Evolutionary conservation across 2,888 invertebrate genomes (phyloP), one percentile per base, ranked within the genome.

Genomic region (Eueremaeus valkanovi): DNA sequence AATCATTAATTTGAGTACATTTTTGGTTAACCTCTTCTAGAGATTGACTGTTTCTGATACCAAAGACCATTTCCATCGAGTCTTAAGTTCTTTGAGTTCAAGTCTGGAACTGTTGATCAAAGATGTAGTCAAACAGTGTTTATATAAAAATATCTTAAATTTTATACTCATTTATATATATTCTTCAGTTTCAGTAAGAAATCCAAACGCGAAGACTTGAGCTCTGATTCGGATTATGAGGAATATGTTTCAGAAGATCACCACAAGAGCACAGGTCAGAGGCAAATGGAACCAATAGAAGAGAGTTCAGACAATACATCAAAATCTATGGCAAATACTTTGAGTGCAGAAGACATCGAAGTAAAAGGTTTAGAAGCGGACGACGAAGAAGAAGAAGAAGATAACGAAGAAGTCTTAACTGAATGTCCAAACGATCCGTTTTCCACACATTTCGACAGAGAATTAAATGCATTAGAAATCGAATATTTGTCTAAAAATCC

Each of bases 381-480:
- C n/a, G n/a, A n/a, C 3, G 45, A 45, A 18, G 45, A 11, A 3
- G 18, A 45, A 49, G 27, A 9, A 49, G 21, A 73, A 18, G 18
- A 31, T 13, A 73, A 24, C n/a, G 40, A 61, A 36, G 61, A 73
- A 16, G 61, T 29, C 21, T 31, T 21, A 18, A 18, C 18, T 9
- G 27, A 40, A 29, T 18, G 21, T 29, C 73, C 18, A 49, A 40
- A 27, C 27, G 75, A 75, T 55, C 21, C 66, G 18, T 75, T 75
- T 70, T 5, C 24, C 21, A 29, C 24, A 16, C 75, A 75, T 58
- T 75, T 75, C 40, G 49, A 51, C 51, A 36, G 21, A 24, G 49
- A 70, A 27, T 68, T 75, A 9, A 27, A 42, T 45, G 31, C 70
- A n/a, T 36, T 6, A 29, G 75, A 75, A 11, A 45, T 75, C 24